A percentile compares a stretch with the other conserved stretches of the same genome.
These are phyloP conservation scores for Melanerpes formicivorus DNA, from an alignment of 2,113 vertebrate genomes.

Conservation along the genomic window DNA sequence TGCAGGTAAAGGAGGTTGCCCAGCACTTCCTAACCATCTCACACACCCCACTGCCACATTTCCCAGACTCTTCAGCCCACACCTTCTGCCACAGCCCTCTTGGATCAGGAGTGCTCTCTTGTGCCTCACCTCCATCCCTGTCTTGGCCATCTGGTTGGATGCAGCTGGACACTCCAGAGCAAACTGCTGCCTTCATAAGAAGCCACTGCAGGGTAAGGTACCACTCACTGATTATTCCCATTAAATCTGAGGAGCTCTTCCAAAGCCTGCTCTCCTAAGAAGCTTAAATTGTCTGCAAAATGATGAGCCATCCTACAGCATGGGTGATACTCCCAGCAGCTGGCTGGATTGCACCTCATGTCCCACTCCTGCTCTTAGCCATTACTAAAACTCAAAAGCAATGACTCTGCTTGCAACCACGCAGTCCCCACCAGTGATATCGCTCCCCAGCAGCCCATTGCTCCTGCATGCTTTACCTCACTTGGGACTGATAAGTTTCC, in stretches of 20 bases:
- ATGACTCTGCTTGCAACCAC: neutral
- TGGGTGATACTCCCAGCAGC: neutral
- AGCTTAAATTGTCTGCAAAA: neutral
- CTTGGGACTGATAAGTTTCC: neutral
- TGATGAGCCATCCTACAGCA: neutral
- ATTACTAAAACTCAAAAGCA: neutral
- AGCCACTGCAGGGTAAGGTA: neutral
- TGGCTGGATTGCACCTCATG: fast-evolving
- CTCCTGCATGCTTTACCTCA: neutral
- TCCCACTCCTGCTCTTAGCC: neutral
- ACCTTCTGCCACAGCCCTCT: neutral
- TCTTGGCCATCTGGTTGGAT: neutral
- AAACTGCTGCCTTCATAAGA: neutral
- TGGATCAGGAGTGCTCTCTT: neutral
- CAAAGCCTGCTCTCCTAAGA: neutral
- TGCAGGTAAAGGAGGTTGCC: neutral
- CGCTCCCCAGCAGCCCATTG: neutral
- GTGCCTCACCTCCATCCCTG: neutral
- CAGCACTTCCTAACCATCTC: neutral
- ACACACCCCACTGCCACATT: neutral
- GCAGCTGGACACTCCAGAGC: neutral
- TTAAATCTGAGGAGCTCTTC: neutral
- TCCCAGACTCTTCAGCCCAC: neutral
- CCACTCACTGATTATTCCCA: fast-evolving
- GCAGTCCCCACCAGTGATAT: neutral